These are phyloP conservation scores for Noctua janthina DNA, from an alignment of 2,888 invertebrate species.

Conservation along the genomic window DNA sequence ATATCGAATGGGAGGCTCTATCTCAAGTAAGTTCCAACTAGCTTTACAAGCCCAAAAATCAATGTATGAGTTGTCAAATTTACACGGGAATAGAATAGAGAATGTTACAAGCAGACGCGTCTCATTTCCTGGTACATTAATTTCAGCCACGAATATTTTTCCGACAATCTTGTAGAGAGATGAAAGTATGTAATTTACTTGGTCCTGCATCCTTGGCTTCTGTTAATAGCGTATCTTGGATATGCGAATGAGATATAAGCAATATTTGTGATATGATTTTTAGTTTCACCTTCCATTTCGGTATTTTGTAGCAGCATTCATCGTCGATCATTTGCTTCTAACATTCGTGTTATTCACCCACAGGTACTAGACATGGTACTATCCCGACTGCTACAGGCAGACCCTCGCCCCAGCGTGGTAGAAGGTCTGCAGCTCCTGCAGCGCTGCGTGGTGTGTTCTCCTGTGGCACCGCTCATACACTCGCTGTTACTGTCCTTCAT, in stretches of 20 bases:
- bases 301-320: neutral
- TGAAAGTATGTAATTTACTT: neutral
- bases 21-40: conserved; percentile 83
- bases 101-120: neutral
- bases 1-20: conserved; percentile 96
- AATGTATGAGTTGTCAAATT: neutral
- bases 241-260: neutral
- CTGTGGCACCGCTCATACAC: conserved; percentile 94
- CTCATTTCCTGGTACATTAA: neutral
- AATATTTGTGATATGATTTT: neutral
- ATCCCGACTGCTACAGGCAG: conserved; percentile 93
- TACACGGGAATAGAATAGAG: neutral
- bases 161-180: neutral
- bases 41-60: neutral
- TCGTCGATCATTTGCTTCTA: neutral
- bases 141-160: neutral
- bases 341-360: too few species aligned
- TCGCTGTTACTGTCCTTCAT: conserved; percentile 97
- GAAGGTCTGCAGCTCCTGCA: conserved; percentile 94
- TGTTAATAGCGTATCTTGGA: neutral
- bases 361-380: conserved; percentile 95
- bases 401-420: conserved; percentile 93
- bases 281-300: neutral
- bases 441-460: conserved; percentile 94
- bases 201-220: neutral